Conservation (phyloP, 2,113 vertebrate genomes). For the Poicephalus gulielmi region DNA sequence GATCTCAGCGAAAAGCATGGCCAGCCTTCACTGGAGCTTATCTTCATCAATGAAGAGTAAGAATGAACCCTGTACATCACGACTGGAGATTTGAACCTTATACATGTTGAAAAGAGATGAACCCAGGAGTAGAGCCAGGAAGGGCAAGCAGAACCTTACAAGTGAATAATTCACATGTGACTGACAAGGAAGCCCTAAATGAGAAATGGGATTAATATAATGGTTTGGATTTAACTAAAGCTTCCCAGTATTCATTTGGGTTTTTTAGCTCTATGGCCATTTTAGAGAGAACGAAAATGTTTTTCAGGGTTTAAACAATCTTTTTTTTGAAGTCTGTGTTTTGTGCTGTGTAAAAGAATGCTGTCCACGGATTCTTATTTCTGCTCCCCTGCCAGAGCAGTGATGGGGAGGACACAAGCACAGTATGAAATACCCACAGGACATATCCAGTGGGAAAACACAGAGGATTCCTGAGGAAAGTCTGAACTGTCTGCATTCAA, state of each 20-base stretch:
- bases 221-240: not conserved
- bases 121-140: conserved; percentile 40
- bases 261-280: not conserved
- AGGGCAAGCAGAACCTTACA: conserved; percentile 13
- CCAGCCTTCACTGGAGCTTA: conserved; percentile 75
- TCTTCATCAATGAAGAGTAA: conserved; percentile 84
- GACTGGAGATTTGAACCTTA: conserved; percentile 62
- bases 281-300: not conserved
- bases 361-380: not conserved
- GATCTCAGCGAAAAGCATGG: conserved; percentile 61
- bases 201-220: not conserved
- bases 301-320: not conserved
- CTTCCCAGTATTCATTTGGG: not conserved
- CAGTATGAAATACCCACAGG: not conserved
- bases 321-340: not conserved
- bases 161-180: not conserved
- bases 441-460: not conserved
- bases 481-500: not conserved
- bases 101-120: conserved; percentile 55
- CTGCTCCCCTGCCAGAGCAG: not conserved
- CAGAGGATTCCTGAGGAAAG: not conserved
- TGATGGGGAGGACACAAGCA: not conserved
- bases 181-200: not conserved
- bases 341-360: not conserved
- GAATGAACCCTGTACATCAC: conserved; percentile 64